Percentiles rank a stretch among this genome's conserved stretches.
phyloP scores from a whole-genome alignment of 1,140 invertebrate species.

The Diorhabda carinulata region DNA sequence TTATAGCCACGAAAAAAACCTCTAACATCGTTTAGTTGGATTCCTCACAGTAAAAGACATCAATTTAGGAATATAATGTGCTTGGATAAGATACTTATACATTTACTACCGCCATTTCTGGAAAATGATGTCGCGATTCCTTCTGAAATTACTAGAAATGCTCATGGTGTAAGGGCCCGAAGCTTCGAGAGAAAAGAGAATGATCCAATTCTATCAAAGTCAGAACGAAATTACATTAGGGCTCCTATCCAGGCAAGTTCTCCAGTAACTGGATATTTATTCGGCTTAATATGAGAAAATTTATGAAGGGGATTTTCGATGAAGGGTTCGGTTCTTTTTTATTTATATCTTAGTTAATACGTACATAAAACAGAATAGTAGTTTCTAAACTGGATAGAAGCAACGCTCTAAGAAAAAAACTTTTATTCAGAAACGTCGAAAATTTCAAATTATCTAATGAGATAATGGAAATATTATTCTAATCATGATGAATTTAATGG shows the following conservation, averaged over 20 bases:
- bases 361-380: too few relatives aligned
- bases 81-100: conserved; percentile 13
- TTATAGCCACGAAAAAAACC: neutral
- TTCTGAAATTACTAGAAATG: conserved; percentile 17
- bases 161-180: conserved; percentile 8
- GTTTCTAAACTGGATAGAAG: too few relatives aligned
- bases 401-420: too few relatives aligned
- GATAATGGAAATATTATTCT: too few relatives aligned
- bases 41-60: conserved; percentile 6
- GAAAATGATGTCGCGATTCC: conserved; percentile 16
- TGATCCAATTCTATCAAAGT: conserved; percentile 19
- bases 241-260: neutral
- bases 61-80: conserved; percentile 13
- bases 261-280: conserved; percentile 8
- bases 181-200: conserved; percentile 11
- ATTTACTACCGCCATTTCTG: conserved; percentile 11
- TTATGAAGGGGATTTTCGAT: conserved; percentile 7
- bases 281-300: conserved; percentile 3
- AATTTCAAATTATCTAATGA: too few relatives aligned
- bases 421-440: too few relatives aligned
- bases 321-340: conserved; percentile 4
- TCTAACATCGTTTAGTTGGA: neutral
- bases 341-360: neutral
- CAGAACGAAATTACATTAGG: conserved; percentile 12
- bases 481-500: too few relatives aligned